Evolutionary conservation across 2,888 invertebrate species (phyloP).

Genomic region (Drosophila mulleri): DNA sequence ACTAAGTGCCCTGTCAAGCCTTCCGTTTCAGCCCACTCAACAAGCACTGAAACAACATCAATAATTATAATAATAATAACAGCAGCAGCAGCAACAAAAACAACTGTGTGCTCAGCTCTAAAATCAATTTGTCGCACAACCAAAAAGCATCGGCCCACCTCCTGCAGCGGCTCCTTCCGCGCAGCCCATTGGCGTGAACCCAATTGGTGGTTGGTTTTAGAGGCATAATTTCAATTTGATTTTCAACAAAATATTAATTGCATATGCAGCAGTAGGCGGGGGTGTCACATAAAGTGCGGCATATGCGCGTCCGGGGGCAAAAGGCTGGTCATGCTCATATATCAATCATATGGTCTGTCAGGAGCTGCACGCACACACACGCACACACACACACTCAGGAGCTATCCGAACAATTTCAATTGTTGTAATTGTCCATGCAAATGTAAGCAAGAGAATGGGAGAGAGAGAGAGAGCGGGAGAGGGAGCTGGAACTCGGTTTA

Average conservation of each 20-base stretch:
- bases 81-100: background rate
- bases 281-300: conserved; percentile 61
- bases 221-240: conserved; percentile 71
- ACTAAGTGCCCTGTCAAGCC: background rate
- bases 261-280: conserved; percentile 51
- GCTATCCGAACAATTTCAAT: conserved; percentile 39
- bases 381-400: background rate
- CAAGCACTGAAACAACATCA: conserved; percentile 32
- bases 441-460: conserved; percentile 11
- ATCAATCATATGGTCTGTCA: conserved; percentile 51
- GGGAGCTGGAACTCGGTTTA: conserved; percentile 39
- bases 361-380: conserved; percentile 56
- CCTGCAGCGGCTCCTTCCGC: background rate
- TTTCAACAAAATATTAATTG: conserved; percentile 73
- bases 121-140: conserved; percentile 54
- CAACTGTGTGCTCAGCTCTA: conserved; percentile 13
- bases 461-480: background rate
- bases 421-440: conserved; percentile 33
- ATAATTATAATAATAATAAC: conserved; percentile 6
- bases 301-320: conserved; percentile 51
- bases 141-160: conserved; percentile 21
- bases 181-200: background rate
- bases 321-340: conserved; percentile 11
- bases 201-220: conserved; percentile 39
- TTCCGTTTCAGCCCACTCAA: conserved; percentile 6